phyloP scores from a whole-genome alignment of 2,888 invertebrate genomes.

The Xestia rhomboidea region DNA sequence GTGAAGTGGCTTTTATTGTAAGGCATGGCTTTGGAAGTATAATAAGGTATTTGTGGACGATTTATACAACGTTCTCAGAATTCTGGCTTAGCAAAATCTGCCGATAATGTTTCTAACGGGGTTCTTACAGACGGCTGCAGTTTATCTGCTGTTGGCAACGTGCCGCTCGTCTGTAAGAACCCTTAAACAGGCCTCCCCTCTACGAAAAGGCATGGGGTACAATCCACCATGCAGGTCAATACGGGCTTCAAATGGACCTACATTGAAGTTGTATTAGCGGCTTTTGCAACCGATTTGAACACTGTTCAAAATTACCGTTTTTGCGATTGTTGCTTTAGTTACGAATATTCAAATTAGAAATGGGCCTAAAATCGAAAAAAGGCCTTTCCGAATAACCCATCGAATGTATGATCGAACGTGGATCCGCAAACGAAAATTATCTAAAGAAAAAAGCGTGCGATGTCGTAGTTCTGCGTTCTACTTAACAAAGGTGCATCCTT shows the following conservation, averaged over 20 bases:
- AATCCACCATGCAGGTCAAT: background rate
- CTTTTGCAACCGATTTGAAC: background rate
- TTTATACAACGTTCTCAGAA: background rate
- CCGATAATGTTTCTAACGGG: background rate
- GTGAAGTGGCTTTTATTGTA: conserved; percentile 21
- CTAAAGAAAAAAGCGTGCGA: background rate
- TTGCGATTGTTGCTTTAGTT: background rate
- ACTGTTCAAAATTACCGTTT: background rate
- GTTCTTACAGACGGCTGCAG: no score
- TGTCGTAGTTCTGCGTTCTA: background rate
- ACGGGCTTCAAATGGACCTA: background rate
- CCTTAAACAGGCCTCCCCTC: background rate
- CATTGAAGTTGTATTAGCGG: background rate
- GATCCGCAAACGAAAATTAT: background rate
- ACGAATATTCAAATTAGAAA: background rate
- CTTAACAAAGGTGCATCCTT: background rate
- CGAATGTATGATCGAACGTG: conserved; percentile 5
- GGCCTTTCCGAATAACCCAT: background rate
- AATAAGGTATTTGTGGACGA: background rate
- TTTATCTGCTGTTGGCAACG: no score
- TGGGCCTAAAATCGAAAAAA: background rate
- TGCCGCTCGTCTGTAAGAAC: no score
- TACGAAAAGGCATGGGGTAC: background rate
- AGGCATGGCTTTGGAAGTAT: conserved; percentile 5
- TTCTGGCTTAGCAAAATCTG: background rate